Evolutionary conservation across 2,797 vertebrate species (phyloP), one percentile per base, ranked within the genome.

Genomic region (Natrix natrix): DNA sequence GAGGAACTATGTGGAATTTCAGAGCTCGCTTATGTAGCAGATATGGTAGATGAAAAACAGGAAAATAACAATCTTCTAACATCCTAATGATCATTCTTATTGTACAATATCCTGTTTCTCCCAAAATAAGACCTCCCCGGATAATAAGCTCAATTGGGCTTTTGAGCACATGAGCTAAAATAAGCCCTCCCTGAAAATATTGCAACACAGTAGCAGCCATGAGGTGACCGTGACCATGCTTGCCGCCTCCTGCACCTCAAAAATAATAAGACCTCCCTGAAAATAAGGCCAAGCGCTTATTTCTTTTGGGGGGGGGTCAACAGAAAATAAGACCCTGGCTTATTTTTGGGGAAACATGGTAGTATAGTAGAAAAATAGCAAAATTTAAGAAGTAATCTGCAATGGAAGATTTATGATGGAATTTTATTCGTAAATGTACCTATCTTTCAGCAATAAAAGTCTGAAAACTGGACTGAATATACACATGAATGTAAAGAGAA

Each of bases 1-100:
- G 97, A 94, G 97, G 96, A 94, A 89, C 32, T 0, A 43, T 1
- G 74, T 26, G 93, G 88, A 60, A 60, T 57, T 96, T 95, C 96
- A 97, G 94, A 54, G 16, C 57, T n/a, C 48, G 11, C 37, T 59
- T 56, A 28, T 24, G 26, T 12, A 37, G 60, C 37, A 57, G 56
- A 57, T 87, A 24, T 43, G 32, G 24, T 48, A 61, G 37, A 89
- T 89, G 88, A 61, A 83, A 83, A 48, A 24, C 22, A 83, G 43
- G 69, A 74, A 12, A 48, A 83, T 83, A 24, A 48, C 17, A 83
- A 83, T 83, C 74, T 24, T 83, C 37, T 48, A 48, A 14, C 7
- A 60, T 89, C 37, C 37, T 20, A 43, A 83, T n/a, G 24, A 13
- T 57, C 17, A 14, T 88, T 89, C 20, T 16, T 83, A 48, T 83